Conservation (phyloP, 2,113 vertebrate species). For the Indri indri region DNA sequence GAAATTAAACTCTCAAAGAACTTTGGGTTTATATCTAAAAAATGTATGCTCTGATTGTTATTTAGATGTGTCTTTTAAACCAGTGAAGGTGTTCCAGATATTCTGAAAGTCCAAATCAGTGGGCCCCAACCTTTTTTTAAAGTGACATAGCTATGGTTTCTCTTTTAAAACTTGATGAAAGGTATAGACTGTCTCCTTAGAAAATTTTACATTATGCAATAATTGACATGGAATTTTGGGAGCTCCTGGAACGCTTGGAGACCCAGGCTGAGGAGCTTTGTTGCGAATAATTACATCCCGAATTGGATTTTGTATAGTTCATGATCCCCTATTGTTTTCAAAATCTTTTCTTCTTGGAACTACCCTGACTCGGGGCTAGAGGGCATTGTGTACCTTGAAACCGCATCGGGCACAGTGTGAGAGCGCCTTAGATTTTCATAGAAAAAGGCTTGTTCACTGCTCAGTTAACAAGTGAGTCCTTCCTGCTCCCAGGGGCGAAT, state of each 20-base stretch:
- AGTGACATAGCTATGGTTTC: neutral
- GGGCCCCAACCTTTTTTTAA: neutral
- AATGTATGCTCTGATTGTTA: neutral
- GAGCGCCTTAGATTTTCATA: slow-evolving; percentile 40
- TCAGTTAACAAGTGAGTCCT: slow-evolving; percentile 67
- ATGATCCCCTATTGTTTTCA: slow-evolving; percentile 28
- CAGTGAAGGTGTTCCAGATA: neutral
- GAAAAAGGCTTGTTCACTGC: slow-evolving; percentile 54
- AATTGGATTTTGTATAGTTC: slow-evolving; percentile 59
- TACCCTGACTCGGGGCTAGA: slow-evolving; percentile 81
- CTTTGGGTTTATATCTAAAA: slow-evolving; percentile 57
- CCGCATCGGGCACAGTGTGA: neutral
- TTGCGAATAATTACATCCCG: slow-evolving; percentile 59
- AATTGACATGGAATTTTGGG: neutral
- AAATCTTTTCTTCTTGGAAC: slow-evolving; percentile 58
- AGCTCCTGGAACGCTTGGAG: neutral
- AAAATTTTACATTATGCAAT: neutral
- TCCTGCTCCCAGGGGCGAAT: slow-evolving; percentile 71
- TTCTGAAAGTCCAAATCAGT: neutral
- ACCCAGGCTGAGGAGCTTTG: neutral
- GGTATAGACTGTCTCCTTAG: neutral
- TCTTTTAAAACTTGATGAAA: neutral
- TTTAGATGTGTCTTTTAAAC: neutral
- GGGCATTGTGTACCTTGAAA: slow-evolving; percentile 79
- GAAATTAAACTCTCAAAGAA: slow-evolving; percentile 60